Conservation (phyloP, 2,113 vertebrate species). For the Spea bombifrons region DNA sequence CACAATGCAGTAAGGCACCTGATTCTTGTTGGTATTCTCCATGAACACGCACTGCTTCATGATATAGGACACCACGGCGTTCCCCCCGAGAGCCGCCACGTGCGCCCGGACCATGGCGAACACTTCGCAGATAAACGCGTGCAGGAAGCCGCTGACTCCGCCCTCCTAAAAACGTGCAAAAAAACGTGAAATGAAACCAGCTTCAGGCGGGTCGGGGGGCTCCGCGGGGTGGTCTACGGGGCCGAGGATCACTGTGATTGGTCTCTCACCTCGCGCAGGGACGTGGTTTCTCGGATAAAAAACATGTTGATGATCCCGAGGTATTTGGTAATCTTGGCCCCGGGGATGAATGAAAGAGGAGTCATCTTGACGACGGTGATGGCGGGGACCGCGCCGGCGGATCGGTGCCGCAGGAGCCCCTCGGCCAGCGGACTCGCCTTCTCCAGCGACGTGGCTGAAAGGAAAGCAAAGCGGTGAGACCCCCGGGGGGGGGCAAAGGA, state of each 20-base stretch:
- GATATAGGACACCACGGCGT: conserved; percentile 94
- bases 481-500: not conserved
- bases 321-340: conserved; percentile 91
- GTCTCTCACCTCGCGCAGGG: conserved; percentile 85
- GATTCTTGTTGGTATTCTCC: conserved; percentile 98
- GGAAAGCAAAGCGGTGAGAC: conserved; percentile 28
- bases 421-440: conserved; percentile 84
- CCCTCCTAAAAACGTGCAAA: conserved; percentile 74
- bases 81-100: conserved; percentile 90
- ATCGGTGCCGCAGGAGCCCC: conserved; percentile 77
- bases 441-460: conserved; percentile 82
- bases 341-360: conserved; percentile 91
- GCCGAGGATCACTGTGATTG: not conserved
- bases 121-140: conserved; percentile 94
- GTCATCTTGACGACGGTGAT: conserved; percentile 96
- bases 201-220: no score
- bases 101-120: conserved; percentile 97
- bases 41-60: conserved; percentile 99
- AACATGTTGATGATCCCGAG: conserved; percentile 99
- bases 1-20: conserved; percentile 72
- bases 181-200: no score
- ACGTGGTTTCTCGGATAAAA: conserved; percentile 96
- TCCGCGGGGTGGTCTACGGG: no score
- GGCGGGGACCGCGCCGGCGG: conserved; percentile 71
- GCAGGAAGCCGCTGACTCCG: conserved; percentile 94